Percentiles rank a stretch among this genome's conserved stretches.
Conservation (phyloP, 2,888 invertebrate species). For the Ethmia dodecea region DNA sequence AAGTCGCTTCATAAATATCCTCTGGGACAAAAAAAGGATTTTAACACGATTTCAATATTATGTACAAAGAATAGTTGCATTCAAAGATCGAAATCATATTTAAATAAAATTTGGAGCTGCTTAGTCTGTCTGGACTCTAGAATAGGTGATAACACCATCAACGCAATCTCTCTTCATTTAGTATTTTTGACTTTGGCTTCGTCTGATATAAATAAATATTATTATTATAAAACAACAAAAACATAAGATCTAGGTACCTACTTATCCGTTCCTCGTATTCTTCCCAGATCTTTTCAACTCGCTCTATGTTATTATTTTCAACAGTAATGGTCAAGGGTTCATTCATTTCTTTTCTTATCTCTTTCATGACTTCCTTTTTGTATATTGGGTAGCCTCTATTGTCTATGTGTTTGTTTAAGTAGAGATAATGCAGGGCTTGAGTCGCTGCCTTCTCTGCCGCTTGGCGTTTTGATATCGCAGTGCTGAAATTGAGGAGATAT, state of each 20-base stretch:
- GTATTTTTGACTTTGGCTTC: too few species aligned
- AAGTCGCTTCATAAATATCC: constrained; percentile 44
- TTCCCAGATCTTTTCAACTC: constrained; percentile 56
- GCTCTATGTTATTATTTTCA: constrained; percentile 42
- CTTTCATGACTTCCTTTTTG: constrained; percentile 42
- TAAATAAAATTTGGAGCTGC: too few species aligned
- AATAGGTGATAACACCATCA: too few species aligned
- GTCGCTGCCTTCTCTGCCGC: constrained; percentile 74
- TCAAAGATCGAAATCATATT: too few species aligned
- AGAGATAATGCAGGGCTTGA: constrained; percentile 75
- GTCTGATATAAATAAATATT: too few species aligned
- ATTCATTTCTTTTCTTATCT: constrained; percentile 42
- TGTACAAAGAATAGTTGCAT: too few species aligned
- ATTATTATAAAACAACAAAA: too few species aligned
- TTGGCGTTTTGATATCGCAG: constrained; percentile 67
- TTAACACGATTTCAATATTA: too few species aligned
- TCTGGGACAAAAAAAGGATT: constrained; percentile 33
- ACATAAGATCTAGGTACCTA: too few species aligned
- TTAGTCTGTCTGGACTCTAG: too few species aligned
- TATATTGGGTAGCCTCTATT: constrained; percentile 68
- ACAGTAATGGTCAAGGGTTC: constrained; percentile 43
- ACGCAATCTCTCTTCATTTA: too few species aligned
- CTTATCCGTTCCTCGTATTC: constrained; percentile 64
- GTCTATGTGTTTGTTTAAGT: constrained; percentile 60
- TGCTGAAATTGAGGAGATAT: constrained; percentile 42